A percentile compares a stretch with the other conserved stretches of the same genome.
These are phyloP conservation scores for Centruroides sculpturatus DNA, from an alignment of 1,140 invertebrate species.

Conservation along the genomic window DNA sequence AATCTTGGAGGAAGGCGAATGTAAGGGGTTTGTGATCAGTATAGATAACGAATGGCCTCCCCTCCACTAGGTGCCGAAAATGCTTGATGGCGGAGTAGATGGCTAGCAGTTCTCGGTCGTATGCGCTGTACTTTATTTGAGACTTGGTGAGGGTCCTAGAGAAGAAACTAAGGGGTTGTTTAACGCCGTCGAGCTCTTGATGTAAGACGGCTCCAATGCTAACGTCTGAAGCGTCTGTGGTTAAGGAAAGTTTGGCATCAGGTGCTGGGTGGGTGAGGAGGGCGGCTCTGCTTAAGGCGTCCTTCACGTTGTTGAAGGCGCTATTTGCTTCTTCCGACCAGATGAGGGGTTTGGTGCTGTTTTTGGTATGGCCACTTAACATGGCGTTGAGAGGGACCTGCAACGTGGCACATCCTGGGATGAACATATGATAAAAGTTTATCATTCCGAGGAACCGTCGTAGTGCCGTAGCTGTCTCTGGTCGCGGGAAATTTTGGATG, in stretches of 20 bases:
- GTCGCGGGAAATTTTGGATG: slow-evolving; percentile 15
- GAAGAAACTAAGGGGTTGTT: slow-evolving; percentile 14
- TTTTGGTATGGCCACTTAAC: background rate
- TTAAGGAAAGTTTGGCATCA: background rate
- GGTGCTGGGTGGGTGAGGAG: background rate
- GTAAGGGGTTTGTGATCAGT: slow-evolving; percentile 20
- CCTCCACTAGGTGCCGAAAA: slow-evolving; percentile 21
- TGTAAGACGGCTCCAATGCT: slow-evolving; percentile 8
- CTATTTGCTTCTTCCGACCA: slow-evolving; percentile 13
- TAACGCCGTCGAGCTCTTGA: background rate
- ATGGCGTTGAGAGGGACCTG: background rate
- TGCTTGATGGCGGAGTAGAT: background rate
- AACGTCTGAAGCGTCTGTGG: slow-evolving; percentile 3
- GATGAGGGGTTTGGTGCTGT: background rate
- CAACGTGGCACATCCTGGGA: background rate
- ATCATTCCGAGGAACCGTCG: slow-evolving; percentile 26
- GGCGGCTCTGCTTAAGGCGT: slow-evolving; percentile 14
- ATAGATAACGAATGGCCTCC: background rate
- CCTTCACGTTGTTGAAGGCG: slow-evolving; percentile 29
- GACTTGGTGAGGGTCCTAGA: slow-evolving; percentile 5
- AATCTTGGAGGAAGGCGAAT: slow-evolving; percentile 12
- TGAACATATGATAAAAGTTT: slow-evolving; percentile 25
- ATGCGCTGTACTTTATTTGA: background rate
- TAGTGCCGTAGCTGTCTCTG: slow-evolving; percentile 21
- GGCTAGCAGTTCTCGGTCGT: background rate